Conservation (phyloP, 1,140 invertebrate genomes). For the Brachystomella parvula region DNA sequence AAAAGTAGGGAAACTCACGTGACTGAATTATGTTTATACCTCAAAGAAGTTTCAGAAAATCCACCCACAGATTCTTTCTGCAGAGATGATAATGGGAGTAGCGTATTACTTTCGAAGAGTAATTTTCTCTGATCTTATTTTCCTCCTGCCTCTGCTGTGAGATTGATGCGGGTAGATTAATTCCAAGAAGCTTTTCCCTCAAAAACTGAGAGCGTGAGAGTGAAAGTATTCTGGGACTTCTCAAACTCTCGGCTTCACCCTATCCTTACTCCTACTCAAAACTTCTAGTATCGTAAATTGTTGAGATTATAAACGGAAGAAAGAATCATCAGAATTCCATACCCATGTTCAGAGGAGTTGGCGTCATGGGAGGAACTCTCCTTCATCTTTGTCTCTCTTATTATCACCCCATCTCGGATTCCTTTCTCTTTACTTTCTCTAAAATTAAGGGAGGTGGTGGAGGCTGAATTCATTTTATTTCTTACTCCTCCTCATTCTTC, state of each 20-base stretch:
- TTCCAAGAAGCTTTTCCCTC: neutral
- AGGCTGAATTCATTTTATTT: neutral
- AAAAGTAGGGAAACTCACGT: too few species aligned
- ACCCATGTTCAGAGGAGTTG: neutral
- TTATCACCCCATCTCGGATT: neutral
- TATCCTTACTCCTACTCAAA: neutral
- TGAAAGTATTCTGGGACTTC: neutral
- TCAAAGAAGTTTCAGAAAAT: too few species aligned
- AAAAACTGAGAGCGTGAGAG: neutral
- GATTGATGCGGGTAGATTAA: slow-evolving; percentile 4
- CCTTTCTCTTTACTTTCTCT: slow-evolving; percentile 3
- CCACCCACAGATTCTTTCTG: too few species aligned
- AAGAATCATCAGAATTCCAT: neutral
- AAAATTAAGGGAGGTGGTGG: neutral
- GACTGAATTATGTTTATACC: too few species aligned
- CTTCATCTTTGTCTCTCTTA: slow-evolving; percentile 6
- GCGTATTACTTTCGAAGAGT: too few species aligned
- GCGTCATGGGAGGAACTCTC: neutral
- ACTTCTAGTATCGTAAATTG: neutral
- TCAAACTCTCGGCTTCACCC: neutral
- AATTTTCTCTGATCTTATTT: too few species aligned
- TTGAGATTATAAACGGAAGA: slow-evolving; percentile 1
- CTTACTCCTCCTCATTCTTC: neutral
- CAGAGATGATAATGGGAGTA: too few species aligned
- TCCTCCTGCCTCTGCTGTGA: neutral